Evolutionary conservation across 2,888 invertebrate species (phyloP).

Genomic region (Halocaridina rubra): DNA sequence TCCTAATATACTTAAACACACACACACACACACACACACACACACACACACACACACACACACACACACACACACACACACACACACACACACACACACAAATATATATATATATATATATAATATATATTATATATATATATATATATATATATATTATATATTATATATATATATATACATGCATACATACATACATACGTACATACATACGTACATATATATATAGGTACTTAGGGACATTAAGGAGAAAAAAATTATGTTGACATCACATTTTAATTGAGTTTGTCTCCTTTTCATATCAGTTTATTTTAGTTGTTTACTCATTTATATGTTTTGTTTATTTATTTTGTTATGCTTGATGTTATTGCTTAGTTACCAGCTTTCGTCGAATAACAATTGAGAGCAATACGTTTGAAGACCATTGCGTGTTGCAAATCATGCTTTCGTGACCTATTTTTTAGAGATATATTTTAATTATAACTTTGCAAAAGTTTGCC

Average conservation of each 20-base stretch:
- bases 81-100: conserved; percentile 12
- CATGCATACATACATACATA: background rate
- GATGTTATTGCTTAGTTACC: too few species aligned
- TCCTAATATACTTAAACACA: background rate
- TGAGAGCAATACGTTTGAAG: too few species aligned
- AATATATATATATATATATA: background rate
- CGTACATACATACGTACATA: background rate
- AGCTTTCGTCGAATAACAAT: too few species aligned
- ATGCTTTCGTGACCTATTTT: too few species aligned
- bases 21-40: background rate
- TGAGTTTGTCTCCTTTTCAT: too few species aligned
- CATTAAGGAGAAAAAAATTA: background rate
- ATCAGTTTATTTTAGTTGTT: too few species aligned
- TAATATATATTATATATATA: background rate
- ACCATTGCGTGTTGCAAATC: too few species aligned
- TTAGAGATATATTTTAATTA: too few species aligned
- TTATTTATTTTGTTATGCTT: too few species aligned
- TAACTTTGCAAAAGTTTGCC: too few species aligned
- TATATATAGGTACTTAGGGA: background rate
- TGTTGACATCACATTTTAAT: too few species aligned
- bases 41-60: background rate
- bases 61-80: conserved; percentile 1
- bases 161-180: background rate
- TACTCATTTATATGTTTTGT: too few species aligned
- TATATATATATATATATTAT: background rate